Percentiles rank a stretch among this genome's conserved stretches.
phyloP scores from a whole-genome alignment of 1,140 invertebrate species.

The Drosophila nigrodunni region DNA sequence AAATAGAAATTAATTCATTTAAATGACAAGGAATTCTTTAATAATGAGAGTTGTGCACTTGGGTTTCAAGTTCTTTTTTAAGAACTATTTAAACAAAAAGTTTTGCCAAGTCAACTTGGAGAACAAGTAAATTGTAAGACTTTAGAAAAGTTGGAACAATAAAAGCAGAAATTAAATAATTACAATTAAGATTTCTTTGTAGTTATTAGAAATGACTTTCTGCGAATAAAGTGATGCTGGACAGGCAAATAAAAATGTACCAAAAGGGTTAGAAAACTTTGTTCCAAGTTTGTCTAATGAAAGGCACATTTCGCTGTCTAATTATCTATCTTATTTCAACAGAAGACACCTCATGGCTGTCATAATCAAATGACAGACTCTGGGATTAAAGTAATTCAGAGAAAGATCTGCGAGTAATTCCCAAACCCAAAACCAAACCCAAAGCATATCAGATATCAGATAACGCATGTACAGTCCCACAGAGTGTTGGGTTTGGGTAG shows the following conservation, averaged over 20 bases:
- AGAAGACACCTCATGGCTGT: background rate
- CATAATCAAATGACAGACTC: constrained; percentile 2
- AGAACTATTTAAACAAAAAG: background rate
- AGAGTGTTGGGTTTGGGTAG: no score
- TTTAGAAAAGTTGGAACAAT: no score
- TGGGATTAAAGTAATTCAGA: constrained; percentile 4
- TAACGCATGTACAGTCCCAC: background rate
- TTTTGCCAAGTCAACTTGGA: background rate
- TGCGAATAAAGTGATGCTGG: background rate
- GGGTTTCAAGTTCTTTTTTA: no score
- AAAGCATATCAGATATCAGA: background rate
- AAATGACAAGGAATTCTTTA: constrained; percentile 1
- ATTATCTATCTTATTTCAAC: background rate
- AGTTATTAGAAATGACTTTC: background rate
- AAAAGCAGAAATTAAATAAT: no score
- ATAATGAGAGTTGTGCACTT: background rate
- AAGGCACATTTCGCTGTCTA: background rate
- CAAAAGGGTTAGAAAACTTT: background rate
- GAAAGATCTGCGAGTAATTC: constrained; percentile 5
- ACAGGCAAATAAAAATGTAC: background rate
- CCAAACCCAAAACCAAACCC: background rate
- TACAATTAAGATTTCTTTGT: no score
- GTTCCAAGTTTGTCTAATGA: background rate
- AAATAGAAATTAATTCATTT: constrained; percentile 20
- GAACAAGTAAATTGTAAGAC: background rate